These are phyloP conservation scores for Alviniconcha strummeri DNA, from an alignment of 2,888 invertebrate species.

Conservation along the genomic window DNA sequence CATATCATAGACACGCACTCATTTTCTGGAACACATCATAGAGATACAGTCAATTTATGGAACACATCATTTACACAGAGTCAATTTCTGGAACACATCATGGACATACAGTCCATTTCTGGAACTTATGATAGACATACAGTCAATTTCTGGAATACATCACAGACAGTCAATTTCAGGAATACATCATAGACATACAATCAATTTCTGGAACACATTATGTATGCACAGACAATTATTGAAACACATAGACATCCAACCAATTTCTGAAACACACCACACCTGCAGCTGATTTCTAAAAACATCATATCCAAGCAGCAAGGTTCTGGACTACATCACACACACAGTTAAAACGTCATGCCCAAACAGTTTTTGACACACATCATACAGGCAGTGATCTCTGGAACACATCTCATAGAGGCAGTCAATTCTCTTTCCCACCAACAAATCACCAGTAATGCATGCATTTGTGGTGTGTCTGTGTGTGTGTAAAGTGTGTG, in stretches of 20 bases:
- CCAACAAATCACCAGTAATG: background rate
- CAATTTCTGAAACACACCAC: background rate
- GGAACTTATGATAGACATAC: too few relatives aligned
- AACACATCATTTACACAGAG: too few relatives aligned
- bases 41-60: background rate
- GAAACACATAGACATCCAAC: background rate
- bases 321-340: background rate
- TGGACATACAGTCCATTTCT: background rate
- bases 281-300: background rate
- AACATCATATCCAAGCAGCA: background rate
- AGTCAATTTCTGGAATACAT: background rate
- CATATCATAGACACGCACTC: too few relatives aligned
- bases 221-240: background rate
- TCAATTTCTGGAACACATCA: background rate
- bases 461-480: too few relatives aligned
- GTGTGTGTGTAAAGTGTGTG: too few relatives aligned
- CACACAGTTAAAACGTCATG: slow-evolving; percentile 70
- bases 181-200: too few relatives aligned
- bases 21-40: background rate
- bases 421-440: background rate
- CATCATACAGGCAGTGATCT: background rate
- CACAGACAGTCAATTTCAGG: background rate
- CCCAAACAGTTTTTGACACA: slow-evolving; percentile 80
- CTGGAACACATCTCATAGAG: background rate
- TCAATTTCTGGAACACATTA: background rate